Evolutionary conservation across 2,888 invertebrate species (phyloP), one percentile per base, ranked within the genome.

Genomic region (Synanthedon formicaeformis): DNA sequence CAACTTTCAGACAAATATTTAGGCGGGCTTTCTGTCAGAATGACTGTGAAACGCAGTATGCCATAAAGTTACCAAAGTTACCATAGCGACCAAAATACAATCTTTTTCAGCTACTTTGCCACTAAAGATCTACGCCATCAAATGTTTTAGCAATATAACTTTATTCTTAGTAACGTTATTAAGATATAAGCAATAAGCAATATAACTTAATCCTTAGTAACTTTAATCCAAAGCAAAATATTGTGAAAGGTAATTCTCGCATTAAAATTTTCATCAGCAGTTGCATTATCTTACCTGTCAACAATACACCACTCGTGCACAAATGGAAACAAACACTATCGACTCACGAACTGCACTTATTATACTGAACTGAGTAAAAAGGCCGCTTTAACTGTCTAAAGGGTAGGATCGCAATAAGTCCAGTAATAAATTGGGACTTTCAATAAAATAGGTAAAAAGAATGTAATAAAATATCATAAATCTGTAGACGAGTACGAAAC

Each of bases 321-420:
- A 62, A 71, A 71, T 73, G 75, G 71, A 74, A 75, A 73, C 71
- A 57, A 59, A 57, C 64, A 55, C 64, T 51, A 56, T 54, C 61
- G 60, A 59, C 66, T 71, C 73, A 74, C 71, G 75, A 76, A 57
- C 63, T 52, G 60, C 67, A 66, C 66, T 73, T 65, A 71, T 68
- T 70, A 71, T 69, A 67, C 69, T 57, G 60, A 56, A 64, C 57
- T 59, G 54, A 62, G 64, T 60, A 64, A 65, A 67, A 63, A 68
- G 34, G 62, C 60, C 57, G 49, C 18, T 60, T 64, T 60, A 59
- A 60, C 59, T 72, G 67, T 69, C 62, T 60, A 64, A 63, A 62
- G 69, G 64, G 64, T 59, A 58, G 56, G 60, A 60, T 64, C 57
- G 53, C 58, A 13, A 45, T 6, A 45, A 13, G 11, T 5, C 14